Evolutionary conservation across 2,888 invertebrate genomes (phyloP).

Genomic region (Melanotus villosus): DNA sequence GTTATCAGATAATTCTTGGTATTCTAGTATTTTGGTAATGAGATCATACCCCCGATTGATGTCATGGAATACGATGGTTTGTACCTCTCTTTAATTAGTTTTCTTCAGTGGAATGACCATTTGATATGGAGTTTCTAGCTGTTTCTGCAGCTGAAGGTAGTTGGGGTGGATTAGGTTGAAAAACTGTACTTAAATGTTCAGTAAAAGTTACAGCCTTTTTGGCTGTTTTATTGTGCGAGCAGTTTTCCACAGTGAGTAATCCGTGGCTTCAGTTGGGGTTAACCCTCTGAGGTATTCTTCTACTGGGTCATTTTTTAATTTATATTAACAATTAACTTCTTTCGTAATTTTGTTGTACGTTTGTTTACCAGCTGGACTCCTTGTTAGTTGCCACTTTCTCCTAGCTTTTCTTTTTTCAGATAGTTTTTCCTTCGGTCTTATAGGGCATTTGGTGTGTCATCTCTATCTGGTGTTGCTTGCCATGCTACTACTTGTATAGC

Average conservation of each 20-base stretch:
- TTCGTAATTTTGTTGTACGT: neutral
- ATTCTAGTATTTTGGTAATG: neutral
- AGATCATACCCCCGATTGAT: slow-evolving; percentile 1
- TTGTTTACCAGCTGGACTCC: neutral
- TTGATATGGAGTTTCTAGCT: neutral
- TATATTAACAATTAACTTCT: neutral
- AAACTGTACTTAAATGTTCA: slow-evolving; percentile 4
- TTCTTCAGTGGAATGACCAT: too few species aligned
- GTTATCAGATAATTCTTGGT: too few species aligned
- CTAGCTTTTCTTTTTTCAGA: neutral
- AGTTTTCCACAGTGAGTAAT: slow-evolving; percentile 16
- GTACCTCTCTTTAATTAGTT: slow-evolving; percentile 3
- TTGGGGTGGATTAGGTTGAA: too few species aligned
- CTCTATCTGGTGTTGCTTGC: slow-evolving; percentile 10
- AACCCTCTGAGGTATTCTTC: neutral
- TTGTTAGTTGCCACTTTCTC: slow-evolving; percentile 11
- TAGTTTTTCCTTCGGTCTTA: neutral
- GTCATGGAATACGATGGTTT: neutral
- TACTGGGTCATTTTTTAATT: slow-evolving; percentile 8
- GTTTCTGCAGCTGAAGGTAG: neutral
- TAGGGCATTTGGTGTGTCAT: neutral
- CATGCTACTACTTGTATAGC: neutral
- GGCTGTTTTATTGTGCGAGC: slow-evolving; percentile 20
- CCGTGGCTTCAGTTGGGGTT: neutral
- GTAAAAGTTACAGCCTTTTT: slow-evolving; percentile 4